These are phyloP conservation scores for Actenoides lindsayi DNA, from an alignment of 2,113 vertebrate species.

Conservation along the genomic window DNA sequence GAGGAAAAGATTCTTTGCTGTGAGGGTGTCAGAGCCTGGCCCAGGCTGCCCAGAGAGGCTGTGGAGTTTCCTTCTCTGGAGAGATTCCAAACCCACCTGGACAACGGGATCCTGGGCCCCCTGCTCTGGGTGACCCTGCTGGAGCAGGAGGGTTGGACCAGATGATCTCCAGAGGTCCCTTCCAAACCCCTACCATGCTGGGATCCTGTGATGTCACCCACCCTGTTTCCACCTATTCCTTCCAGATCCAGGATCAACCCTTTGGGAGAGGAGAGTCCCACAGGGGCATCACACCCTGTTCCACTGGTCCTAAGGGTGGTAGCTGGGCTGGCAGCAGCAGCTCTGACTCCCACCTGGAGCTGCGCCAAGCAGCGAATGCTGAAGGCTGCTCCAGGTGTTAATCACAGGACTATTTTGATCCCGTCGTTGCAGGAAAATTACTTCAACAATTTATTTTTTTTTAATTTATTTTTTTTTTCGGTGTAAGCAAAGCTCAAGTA, in stretches of 20 bases:
- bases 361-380: not conserved
- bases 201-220: not conserved
- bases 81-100: not conserved
- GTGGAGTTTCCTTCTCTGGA: not conserved
- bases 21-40: not conserved
- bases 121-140: not conserved
- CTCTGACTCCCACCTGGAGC: not conserved
- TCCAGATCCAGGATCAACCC: not conserved
- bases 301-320: not conserved
- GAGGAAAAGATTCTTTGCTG: not conserved
- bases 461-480: not conserved
- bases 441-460: not conserved
- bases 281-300: not conserved
- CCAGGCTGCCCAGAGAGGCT: not conserved
- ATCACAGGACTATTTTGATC: constrained; percentile 24
- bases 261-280: not conserved
- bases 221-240: not conserved
- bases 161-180: not conserved
- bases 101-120: not conserved
- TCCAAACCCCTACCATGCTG: not conserved
- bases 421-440: not conserved
- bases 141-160: not conserved
- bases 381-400: constrained; percentile 44
- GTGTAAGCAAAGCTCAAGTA: constrained; percentile 39
- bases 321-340: not conserved